These are phyloP conservation scores for Pipa parva DNA, from an alignment of 2,113 vertebrate genomes.

Conservation along the genomic window DNA sequence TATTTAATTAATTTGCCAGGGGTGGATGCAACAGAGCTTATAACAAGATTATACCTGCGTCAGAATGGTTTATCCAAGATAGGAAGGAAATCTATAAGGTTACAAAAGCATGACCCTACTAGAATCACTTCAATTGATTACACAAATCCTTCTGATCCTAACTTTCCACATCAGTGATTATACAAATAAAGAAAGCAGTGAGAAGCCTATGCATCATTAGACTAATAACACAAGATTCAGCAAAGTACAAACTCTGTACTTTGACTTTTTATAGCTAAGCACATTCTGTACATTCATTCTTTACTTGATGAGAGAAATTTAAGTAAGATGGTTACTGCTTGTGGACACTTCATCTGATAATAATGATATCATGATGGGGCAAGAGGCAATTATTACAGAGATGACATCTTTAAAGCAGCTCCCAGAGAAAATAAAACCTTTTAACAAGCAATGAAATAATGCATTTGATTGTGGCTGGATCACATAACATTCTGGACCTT, in stretches of 20 bases:
- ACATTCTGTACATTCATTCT: not conserved
- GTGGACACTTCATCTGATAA: slow-evolving; percentile 14
- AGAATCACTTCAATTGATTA: not conserved
- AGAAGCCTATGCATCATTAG: too few species aligned
- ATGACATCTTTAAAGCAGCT: too few species aligned
- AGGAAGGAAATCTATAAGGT: slow-evolving; percentile 20
- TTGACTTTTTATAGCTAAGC: not conserved
- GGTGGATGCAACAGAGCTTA: not conserved
- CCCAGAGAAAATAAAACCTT: too few species aligned
- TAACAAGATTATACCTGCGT: not conserved
- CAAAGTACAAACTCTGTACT: not conserved
- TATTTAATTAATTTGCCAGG: too few species aligned
- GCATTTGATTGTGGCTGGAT: too few species aligned
- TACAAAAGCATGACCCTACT: not conserved
- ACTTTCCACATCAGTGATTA: too few species aligned
- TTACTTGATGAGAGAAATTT: slow-evolving; percentile 16
- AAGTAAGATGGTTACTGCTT: slow-evolving; percentile 13
- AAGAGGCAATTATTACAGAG: too few species aligned
- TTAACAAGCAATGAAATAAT: too few species aligned
- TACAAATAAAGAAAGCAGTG: too few species aligned
- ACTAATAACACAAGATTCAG: too few species aligned
- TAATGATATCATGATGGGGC: not conserved
- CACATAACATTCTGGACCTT: too few species aligned
- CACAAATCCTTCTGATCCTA: too few species aligned
- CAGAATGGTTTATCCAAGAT: not conserved